Conservation (phyloP, 2,113 vertebrate genomes). For the Mixornis gularis region DNA sequence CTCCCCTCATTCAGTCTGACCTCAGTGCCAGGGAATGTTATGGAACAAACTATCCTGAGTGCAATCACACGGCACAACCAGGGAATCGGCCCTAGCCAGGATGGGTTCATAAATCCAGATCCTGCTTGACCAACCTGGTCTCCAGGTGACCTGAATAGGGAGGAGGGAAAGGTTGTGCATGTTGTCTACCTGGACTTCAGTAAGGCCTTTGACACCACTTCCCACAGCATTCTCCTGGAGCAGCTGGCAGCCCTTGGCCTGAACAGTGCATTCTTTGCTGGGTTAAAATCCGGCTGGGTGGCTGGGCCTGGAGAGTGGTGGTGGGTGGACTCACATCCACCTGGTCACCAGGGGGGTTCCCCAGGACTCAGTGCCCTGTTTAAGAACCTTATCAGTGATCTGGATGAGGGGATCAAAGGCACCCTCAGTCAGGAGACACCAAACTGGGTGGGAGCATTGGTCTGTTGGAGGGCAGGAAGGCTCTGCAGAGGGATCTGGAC, state of each 20-base stretch:
- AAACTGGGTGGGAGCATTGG: not conserved
- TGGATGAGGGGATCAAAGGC: rapidly evolving
- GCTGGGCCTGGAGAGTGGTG: too few species aligned
- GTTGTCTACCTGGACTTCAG: not conserved
- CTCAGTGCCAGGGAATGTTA: not conserved
- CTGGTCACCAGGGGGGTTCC: not conserved
- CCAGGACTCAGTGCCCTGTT: not conserved
- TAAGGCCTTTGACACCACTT: not conserved
- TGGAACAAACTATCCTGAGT: not conserved
- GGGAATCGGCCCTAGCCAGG: not conserved
- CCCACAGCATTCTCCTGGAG: not conserved
- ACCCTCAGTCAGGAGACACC: not conserved
- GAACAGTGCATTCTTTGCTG: not conserved
- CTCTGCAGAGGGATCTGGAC: not conserved
- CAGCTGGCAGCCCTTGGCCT: not conserved
- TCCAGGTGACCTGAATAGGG: not conserved
- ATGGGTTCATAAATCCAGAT: not conserved
- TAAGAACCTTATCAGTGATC: not conserved
- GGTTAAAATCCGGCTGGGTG: rapidly evolving
- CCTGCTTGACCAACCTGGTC: not conserved
- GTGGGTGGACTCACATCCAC: not conserved
- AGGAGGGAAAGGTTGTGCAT: not conserved
- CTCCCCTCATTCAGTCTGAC: not conserved
- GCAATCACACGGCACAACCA: not conserved
- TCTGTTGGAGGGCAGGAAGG: not conserved